A percentile compares a stretch with the other conserved stretches of the same genome.
phyloP scores from a whole-genome alignment of 2,888 invertebrate genomes.

The Lepetodrilus schrolli region DNA sequence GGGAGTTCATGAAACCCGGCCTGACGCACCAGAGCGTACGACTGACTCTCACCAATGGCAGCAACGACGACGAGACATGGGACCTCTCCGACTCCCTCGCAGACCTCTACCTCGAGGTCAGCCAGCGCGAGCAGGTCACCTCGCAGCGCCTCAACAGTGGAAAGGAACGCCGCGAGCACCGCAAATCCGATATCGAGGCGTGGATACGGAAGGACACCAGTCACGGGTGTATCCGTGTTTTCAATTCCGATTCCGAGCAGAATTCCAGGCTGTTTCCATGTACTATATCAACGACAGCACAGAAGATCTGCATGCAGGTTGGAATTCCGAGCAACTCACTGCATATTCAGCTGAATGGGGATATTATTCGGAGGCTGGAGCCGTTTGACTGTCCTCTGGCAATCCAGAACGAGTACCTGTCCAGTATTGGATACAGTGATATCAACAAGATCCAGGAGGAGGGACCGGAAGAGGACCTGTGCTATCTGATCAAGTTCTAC shows the following conservation, averaged over 20 bases:
- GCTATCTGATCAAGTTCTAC: slow-evolving; percentile 74
- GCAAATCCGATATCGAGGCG: slow-evolving; percentile 51
- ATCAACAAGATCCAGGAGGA: slow-evolving; percentile 72
- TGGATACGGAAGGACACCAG: slow-evolving; percentile 71
- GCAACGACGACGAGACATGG: slow-evolving; percentile 69
- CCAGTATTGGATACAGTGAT: slow-evolving; percentile 72
- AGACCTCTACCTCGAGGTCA: slow-evolving; percentile 66
- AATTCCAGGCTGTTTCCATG: slow-evolving; percentile 72
- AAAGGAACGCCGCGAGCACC: slow-evolving; percentile 24
- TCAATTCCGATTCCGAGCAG: slow-evolving; percentile 60
- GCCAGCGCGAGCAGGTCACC: slow-evolving; percentile 47
- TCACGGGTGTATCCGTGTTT: slow-evolving; percentile 74
- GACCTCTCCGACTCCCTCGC: slow-evolving; percentile 73
- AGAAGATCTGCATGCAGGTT: slow-evolving; percentile 71
- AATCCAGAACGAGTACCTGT: slow-evolving; percentile 75
- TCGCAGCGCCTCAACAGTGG: not conserved
- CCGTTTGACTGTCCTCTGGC: slow-evolving; percentile 74
- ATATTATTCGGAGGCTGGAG: slow-evolving; percentile 73
- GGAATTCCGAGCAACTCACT: slow-evolving; percentile 71
- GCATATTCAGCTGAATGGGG: slow-evolving; percentile 75
- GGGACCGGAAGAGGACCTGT: slow-evolving; percentile 70
- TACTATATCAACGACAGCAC: slow-evolving; percentile 72
- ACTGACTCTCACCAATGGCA: slow-evolving; percentile 42
- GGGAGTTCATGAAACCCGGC: slow-evolving; percentile 55
- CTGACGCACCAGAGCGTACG: slow-evolving; percentile 57